A percentile compares a stretch with the other conserved stretches of the same genome.
Conservation (phyloP, 2,113 vertebrate genomes). For the Anas platyrhynchos region DNA sequence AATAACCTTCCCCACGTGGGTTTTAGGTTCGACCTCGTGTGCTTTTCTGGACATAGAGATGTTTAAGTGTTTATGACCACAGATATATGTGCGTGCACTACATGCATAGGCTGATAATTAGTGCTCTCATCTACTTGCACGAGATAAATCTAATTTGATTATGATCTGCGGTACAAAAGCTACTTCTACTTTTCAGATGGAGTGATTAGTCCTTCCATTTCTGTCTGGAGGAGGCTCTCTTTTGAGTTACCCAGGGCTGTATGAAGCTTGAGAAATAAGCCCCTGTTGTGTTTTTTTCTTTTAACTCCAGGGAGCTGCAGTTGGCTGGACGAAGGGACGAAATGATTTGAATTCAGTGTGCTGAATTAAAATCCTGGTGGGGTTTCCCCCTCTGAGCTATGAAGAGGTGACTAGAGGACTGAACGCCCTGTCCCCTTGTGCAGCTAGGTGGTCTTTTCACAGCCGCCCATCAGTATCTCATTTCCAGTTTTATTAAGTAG, state of each 20-base stretch:
- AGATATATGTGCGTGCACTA: background rate
- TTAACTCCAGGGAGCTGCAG: background rate
- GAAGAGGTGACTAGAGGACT: slow-evolving; percentile 6
- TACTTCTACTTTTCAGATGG: slow-evolving; percentile 3
- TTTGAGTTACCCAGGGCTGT: background rate
- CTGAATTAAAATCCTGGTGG: slow-evolving; percentile 11
- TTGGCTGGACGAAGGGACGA: background rate
- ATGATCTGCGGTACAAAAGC: background rate
- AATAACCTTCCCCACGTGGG: background rate
- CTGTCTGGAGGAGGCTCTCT: background rate
- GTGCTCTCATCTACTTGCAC: background rate
- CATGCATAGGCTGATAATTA: slow-evolving; percentile 6
- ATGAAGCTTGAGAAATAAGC: background rate
- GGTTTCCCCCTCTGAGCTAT: slow-evolving; percentile 1
- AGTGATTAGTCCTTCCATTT: slow-evolving; percentile 14
- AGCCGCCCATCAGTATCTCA: slow-evolving; percentile 16
- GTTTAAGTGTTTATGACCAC: background rate
- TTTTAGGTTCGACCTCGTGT: background rate
- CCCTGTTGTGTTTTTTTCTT: background rate
- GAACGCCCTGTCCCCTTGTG: background rate
- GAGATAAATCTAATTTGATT: slow-evolving; percentile 51
- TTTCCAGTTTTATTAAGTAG: slow-evolving; percentile 43
- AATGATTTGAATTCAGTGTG: background rate
- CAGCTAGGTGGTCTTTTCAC: slow-evolving; percentile 38
- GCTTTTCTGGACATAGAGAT: background rate